phyloP scores from a whole-genome alignment of 2,797 vertebrate genomes.

The Phalanger gymnotis region DNA sequence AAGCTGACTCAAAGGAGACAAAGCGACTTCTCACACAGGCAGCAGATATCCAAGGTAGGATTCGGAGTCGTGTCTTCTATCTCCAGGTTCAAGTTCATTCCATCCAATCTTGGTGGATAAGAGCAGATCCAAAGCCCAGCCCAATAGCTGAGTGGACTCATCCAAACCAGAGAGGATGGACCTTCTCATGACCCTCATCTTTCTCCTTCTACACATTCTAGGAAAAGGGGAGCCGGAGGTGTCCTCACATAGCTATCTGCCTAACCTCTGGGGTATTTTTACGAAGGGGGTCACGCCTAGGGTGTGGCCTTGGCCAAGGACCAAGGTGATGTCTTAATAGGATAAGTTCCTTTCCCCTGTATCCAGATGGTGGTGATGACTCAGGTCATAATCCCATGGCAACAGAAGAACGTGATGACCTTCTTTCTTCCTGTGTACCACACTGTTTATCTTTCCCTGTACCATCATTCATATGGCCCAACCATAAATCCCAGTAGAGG shows the following conservation, averaged over 20 bases:
- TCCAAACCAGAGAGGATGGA: background rate
- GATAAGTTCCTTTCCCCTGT: background rate
- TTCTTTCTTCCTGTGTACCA: background rate
- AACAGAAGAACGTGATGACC: background rate
- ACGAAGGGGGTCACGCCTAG: constrained; percentile 9
- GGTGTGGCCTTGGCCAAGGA: constrained; percentile 46
- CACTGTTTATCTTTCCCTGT: background rate
- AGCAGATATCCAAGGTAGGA: background rate
- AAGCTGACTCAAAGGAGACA: background rate
- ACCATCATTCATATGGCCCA: background rate
- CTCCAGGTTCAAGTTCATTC: background rate
- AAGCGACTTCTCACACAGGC: too few species aligned
- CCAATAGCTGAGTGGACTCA: background rate
- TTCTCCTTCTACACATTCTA: background rate
- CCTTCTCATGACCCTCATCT: background rate
- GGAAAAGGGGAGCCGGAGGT: constrained; percentile 57
- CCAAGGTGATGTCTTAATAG: rapidly evolving
- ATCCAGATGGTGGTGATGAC: background rate
- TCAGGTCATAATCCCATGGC: background rate
- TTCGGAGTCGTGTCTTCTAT: background rate
- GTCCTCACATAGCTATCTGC: background rate
- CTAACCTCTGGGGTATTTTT: constrained; percentile 56
- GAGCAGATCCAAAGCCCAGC: background rate
- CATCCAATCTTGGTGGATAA: background rate
- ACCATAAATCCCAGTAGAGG: background rate